Evolutionary conservation across 2,113 vertebrate genomes (phyloP), one percentile per base, ranked within the genome.

Genomic region (Oceanites oceanicus): DNA sequence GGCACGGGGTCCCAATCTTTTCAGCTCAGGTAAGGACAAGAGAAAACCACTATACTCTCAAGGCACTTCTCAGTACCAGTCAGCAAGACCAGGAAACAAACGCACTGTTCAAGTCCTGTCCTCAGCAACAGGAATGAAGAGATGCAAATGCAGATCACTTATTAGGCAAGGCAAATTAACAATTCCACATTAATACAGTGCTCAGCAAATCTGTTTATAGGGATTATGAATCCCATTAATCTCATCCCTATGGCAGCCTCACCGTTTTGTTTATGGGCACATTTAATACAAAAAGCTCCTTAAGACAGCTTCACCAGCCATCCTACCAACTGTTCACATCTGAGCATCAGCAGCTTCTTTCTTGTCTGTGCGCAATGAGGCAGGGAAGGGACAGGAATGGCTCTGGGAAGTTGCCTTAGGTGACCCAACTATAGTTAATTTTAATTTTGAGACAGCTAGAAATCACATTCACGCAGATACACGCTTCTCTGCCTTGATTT

Each of bases 161-260:
- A 90, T 81, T 92, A 91, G 53, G 71, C 45, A 81, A 95, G 53
- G 78, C 74, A 92, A 94, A 97, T 96, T 97, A 97, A 97, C 97
- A 95, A 96, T 91, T 95, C 77, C 78, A 91, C 93, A 94, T 91
- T 86, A 95, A 97, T 73, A 86, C 25, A 95, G 56, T 2, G 9
- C 78, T 94, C 81, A 83, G 73, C 71, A 93, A 97, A 96, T 96
- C 94, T 96, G 92, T 95, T 95, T 92, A 97, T 79, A 75, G 68
- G 91, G 96, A 97, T 97, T 96, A 88, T 78, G 77, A 93, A 97
- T 94, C 95, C 71, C 81, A 95, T 97, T 97, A 97, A 97, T 97
- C 95, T 94, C 79, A 96, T 94, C 94, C 95, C 88, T 96, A 38
- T 83, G 71, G 68, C 87, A 92, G 86, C 58, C 87, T 89, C 92